A percentile compares a stretch with the other conserved stretches of the same genome.
These are phyloP conservation scores for Diachrysia chrysitis DNA, from an alignment of 2,888 invertebrate species.

Conservation along the genomic window DNA sequence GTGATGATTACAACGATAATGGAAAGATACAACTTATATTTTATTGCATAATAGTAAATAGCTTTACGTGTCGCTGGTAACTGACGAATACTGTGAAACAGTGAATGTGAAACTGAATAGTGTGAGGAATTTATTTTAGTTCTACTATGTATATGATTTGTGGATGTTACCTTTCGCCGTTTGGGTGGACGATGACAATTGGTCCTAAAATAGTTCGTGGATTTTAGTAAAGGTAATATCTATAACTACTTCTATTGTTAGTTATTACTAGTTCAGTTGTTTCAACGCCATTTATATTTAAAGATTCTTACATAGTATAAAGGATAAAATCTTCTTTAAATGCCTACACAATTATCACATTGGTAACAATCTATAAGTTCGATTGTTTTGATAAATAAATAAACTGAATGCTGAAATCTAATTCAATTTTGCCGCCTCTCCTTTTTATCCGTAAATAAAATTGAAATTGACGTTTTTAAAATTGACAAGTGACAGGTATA, in stretches of 20 bases:
- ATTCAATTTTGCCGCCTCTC: neutral
- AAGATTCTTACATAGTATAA: neutral
- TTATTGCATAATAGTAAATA: conserved; percentile 49
- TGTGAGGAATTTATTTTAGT: conserved; percentile 59
- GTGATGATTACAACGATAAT: neutral
- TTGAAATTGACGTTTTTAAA: neutral
- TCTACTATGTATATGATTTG: conserved; percentile 37
- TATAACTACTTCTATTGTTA: conserved; percentile 11
- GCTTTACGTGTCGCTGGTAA: conserved; percentile 31
- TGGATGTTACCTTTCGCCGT: conserved; percentile 59
- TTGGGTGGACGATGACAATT: conserved; percentile 66
- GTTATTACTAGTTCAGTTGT: neutral
- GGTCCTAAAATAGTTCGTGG: conserved; percentile 60
- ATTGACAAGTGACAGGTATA: neutral
- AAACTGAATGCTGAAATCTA: neutral
- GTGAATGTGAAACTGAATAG: conserved; percentile 27
- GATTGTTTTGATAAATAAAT: neutral
- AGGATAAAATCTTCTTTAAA: neutral
- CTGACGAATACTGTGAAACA: conserved; percentile 41
- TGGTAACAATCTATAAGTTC: neutral
- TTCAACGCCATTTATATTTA: neutral
- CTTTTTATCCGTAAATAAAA: neutral
- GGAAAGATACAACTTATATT: conserved; percentile 4
- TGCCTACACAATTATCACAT: neutral
- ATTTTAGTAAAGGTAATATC: conserved; percentile 25